Conservation (phyloP, 2,888 invertebrate species). For the Caenorhabditis sp. region DNA sequence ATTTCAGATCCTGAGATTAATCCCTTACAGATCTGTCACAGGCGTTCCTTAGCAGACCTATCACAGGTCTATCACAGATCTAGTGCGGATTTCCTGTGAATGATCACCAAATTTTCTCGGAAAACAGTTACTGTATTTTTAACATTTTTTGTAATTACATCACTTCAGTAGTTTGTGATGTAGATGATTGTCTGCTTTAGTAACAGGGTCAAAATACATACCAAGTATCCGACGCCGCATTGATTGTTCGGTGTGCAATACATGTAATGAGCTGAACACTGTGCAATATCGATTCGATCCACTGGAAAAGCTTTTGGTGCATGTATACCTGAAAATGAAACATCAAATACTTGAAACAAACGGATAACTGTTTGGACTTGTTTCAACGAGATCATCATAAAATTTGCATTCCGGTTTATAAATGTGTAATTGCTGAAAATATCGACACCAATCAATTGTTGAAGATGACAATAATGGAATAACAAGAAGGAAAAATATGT, state of each 20-base stretch:
- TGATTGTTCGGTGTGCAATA: constrained; percentile 33
- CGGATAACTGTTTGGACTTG: background rate
- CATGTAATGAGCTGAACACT: constrained; percentile 36
- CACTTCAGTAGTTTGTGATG: too few relatives aligned
- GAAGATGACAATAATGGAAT: background rate
- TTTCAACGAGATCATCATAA: constrained; percentile 18
- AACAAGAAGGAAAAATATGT: background rate
- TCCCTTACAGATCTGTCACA: too few relatives aligned
- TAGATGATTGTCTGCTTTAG: too few relatives aligned
- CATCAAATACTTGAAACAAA: too few relatives aligned
- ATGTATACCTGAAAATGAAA: background rate
- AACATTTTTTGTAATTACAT: too few relatives aligned
- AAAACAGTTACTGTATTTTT: too few relatives aligned
- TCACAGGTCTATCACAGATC: too few relatives aligned
- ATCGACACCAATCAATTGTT: constrained; percentile 33
- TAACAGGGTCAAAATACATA: background rate
- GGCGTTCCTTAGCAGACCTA: too few relatives aligned
- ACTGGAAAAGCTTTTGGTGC: constrained; percentile 9
- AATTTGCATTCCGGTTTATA: constrained; percentile 42
- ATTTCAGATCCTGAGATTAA: too few relatives aligned
- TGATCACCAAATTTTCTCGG: too few relatives aligned
- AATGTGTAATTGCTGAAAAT: constrained; percentile 34
- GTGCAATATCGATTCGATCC: constrained; percentile 11
- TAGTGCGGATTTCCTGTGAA: too few relatives aligned
- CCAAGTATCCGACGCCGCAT: constrained; percentile 22